Base-by-base conservation (phyloP, 2,113 vertebrate species). In the Pholis gunnellus region DNA sequence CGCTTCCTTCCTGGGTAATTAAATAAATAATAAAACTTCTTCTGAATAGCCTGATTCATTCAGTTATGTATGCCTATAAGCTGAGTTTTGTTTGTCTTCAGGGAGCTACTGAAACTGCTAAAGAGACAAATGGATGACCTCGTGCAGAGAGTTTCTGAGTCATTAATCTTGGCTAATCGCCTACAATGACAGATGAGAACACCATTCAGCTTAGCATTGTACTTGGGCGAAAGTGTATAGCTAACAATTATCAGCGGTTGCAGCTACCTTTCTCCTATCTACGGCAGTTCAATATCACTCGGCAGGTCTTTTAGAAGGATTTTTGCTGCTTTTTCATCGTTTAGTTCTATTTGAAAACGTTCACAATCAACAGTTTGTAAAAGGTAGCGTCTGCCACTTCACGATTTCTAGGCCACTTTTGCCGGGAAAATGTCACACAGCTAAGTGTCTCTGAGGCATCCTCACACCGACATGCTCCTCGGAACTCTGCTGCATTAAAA, bases 381-480 rank as follows among this genome's bases (percentile, higher is more conserved):
- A 42, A 29, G 34, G 61, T 15, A 18, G 27, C 1, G 1, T 18
- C 22, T 20, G 29, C 66, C 29, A 8, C 29, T 61, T 38, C 1
- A 1, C 0, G 5, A 65, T 25, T 15, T 60, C 17, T 59, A 20
- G 61, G 66, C 56, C 10, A 50, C 10, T 20, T 54, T 69, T 83
- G 65, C 38, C 36, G 66, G 73, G 75, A 78, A 89, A 84, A 78
- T 14, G 4, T 52, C 67, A 42, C 1, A 54, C 60, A 10, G 57
- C 36, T n/a, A 54, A 52, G 75, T 72, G 42, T 59, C 48, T 65
- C 68, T 38, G 68, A 70, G 72, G 71, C 77, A 89, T 91, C 86
- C 68, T 84, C 57, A 61, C 80, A 54, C 27, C 27, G 56, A 89
- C 85, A 85, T 54, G 56, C 85, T 69, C 82, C 75, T 84, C 63